Percentiles rank a stretch among this genome's conserved stretches.
phyloP scores from a whole-genome alignment of 2,113 vertebrate species.

The Guaruba guarouba region DNA sequence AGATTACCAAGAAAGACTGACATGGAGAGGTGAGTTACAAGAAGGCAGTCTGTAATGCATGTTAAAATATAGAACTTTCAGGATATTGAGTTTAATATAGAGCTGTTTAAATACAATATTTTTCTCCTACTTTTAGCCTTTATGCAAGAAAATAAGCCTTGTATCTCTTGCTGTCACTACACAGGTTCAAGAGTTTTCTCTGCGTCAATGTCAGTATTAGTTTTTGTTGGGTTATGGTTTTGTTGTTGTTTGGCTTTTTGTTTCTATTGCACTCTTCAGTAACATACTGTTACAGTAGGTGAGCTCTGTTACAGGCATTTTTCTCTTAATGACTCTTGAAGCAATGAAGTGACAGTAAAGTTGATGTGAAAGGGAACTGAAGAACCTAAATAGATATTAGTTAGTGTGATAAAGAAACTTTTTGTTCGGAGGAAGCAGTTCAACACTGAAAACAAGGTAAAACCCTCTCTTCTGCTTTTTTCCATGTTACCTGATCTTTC shows the following conservation, averaged over 20 bases:
- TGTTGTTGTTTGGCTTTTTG: background rate
- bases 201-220: background rate
- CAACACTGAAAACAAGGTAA: background rate
- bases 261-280: background rate
- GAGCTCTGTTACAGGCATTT: background rate
- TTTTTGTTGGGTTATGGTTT: background rate
- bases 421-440: background rate
- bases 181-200: background rate
- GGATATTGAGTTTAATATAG: background rate
- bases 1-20: constrained; percentile 97
- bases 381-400: background rate
- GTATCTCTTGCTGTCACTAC: background rate
- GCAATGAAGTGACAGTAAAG: background rate
- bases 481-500: background rate
- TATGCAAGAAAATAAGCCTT: background rate
- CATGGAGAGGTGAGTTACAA: constrained; percentile 91
- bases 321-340: background rate
- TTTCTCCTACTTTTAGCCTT: background rate
- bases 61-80: background rate
- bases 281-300: background rate
- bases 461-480: background rate
- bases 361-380: background rate
- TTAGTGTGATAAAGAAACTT: background rate
- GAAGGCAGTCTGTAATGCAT: background rate
- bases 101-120: background rate